Evolutionary conservation across 2,888 invertebrate genomes (phyloP).

Genomic region (Plagodis pulveraria): DNA sequence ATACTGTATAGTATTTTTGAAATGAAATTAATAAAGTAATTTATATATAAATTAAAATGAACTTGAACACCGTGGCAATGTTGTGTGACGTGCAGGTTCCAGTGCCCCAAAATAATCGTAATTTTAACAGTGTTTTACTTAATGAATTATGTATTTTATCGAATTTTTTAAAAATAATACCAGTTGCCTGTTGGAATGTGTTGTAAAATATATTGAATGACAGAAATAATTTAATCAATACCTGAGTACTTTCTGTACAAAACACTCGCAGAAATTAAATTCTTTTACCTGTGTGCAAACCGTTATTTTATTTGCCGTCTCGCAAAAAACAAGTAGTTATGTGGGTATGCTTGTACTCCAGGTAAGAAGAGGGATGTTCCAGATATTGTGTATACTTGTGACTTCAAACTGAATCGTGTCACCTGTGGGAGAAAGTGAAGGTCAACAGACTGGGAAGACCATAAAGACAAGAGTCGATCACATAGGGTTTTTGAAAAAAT

Average conservation of each 20-base stretch:
- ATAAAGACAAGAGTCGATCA: too few species aligned
- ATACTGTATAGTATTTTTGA: conserved; percentile 48
- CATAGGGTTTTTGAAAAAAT: too few species aligned
- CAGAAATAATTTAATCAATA: conserved; percentile 11
- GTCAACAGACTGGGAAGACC: too few species aligned
- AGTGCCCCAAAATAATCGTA: conserved; percentile 61
- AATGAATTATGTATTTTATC: conserved; percentile 12
- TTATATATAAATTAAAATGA: conserved; percentile 19
- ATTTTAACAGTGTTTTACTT: background rate
- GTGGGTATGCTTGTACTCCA: too few species aligned
- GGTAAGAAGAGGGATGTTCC: too few species aligned
- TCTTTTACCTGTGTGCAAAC: conserved; percentile 68
- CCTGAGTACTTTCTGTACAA: conserved; percentile 18
- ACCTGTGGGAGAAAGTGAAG: too few species aligned
- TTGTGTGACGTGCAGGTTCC: conserved; percentile 62
- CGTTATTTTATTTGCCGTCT: conserved; percentile 34
- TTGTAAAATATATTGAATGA: conserved; percentile 6
- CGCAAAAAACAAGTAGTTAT: background rate
- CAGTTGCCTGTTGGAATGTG: conserved; percentile 9
- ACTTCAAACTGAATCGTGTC: too few species aligned
- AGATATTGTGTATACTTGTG: too few species aligned
- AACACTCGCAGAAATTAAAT: conserved; percentile 49
- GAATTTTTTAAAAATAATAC: conserved; percentile 10
- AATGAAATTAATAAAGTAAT: conserved; percentile 35
- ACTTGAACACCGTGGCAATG: conserved; percentile 17